These are phyloP conservation scores for Desmophyllum pertusum DNA, from an alignment of 92 coral and sea anemone species.

Conservation along the genomic window DNA sequence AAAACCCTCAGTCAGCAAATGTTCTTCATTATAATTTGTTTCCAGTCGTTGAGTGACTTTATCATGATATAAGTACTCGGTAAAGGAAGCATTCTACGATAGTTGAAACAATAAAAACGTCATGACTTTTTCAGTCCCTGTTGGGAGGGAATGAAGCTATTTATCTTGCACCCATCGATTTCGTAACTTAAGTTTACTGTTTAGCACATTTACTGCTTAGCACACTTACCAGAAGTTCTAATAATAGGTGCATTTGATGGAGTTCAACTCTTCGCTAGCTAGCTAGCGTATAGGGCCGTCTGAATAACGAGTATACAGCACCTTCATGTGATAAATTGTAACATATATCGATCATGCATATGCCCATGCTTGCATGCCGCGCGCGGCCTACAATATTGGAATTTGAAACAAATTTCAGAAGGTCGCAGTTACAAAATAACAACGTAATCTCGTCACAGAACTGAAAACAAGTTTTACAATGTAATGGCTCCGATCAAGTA, in stretches of 20 bases:
- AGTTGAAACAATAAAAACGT: background rate
- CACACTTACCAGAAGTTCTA: background rate
- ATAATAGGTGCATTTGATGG: background rate
- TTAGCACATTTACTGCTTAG: background rate
- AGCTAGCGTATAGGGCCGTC: background rate
- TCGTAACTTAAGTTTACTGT: background rate
- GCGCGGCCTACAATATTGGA: background rate
- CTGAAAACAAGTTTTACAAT: too few species aligned
- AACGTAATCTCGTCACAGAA: background rate
- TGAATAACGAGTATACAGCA: background rate
- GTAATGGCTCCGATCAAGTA: slow-evolving; percentile 4
- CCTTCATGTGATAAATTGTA: background rate
- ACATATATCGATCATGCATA: background rate
- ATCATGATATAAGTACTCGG: background rate
- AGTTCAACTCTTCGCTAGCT: background rate
- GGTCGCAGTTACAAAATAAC: slow-evolving; percentile 2
- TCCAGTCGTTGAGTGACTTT: background rate
- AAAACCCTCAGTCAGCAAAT: too few species aligned
- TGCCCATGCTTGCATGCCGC: too few species aligned
- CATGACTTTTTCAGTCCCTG: background rate
- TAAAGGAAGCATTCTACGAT: background rate
- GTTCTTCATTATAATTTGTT: background rate
- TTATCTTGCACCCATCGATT: background rate
- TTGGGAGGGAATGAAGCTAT: background rate
- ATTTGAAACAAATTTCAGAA: slow-evolving; percentile 5